These are phyloP conservation scores for Fringilla coelebs DNA, from an alignment of 2,797 vertebrate species.

Conservation along the genomic window DNA sequence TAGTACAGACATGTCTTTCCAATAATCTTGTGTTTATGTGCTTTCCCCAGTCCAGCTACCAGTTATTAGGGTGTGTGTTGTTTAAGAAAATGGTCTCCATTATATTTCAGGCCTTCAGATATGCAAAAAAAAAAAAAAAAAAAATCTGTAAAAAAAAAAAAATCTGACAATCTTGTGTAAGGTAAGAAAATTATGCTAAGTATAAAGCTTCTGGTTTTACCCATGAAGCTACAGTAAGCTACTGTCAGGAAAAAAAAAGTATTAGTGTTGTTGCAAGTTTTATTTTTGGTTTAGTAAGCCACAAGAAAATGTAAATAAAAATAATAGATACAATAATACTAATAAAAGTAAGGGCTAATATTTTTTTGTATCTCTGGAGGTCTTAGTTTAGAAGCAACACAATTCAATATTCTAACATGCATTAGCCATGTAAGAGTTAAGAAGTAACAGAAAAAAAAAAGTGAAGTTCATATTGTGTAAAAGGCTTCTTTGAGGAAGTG, in stretches of 20 bases:
- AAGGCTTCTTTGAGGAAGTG: background rate
- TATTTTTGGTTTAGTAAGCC: background rate
- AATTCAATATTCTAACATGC: background rate
- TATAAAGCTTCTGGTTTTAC: background rate
- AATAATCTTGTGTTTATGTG: background rate
- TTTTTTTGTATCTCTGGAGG: background rate
- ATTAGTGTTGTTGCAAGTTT: background rate
- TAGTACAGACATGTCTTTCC: background rate
- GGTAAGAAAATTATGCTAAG: background rate
- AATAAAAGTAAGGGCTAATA: background rate
- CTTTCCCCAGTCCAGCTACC: background rate
- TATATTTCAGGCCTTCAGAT: background rate
- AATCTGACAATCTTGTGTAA: background rate
- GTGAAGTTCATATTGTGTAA: background rate
- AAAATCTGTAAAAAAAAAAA: background rate
- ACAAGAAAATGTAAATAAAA: background rate
- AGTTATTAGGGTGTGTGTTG: background rate
- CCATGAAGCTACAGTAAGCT: background rate
- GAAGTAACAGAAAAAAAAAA: background rate
- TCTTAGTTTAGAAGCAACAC: background rate
- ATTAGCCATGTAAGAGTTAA: background rate
- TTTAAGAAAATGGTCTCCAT: background rate
- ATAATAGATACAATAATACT: background rate
- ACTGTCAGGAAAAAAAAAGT: background rate
- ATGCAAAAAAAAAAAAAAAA: background rate